A percentile compares a stretch with the other conserved stretches of the same genome.
Conservation (phyloP, 2,113 vertebrate genomes). For the Malaclemys terrapin region DNA sequence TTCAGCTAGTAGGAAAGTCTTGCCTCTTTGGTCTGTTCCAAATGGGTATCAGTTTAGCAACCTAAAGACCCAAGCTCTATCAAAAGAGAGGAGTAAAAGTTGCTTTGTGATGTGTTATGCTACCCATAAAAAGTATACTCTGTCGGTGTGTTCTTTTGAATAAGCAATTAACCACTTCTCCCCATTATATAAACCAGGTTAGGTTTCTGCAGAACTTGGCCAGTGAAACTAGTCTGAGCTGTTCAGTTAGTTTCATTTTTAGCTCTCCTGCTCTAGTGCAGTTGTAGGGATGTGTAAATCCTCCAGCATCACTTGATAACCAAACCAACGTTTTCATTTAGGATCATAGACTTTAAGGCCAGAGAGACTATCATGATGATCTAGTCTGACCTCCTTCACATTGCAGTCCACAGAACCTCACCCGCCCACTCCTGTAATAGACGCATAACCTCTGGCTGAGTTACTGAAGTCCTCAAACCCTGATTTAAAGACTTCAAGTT, state of each 20-base stretch:
- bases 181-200: background rate
- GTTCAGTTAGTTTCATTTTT: background rate
- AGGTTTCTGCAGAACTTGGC: background rate
- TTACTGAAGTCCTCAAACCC: no score
- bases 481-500: no score
- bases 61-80: fast-evolving
- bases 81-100: background rate
- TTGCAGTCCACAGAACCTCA: no score
- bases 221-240: constrained; percentile 16
- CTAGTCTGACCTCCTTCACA: no score
- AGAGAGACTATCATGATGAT: no score
- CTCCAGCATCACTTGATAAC: background rate
- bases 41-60: background rate
- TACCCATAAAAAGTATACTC: background rate
- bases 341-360: no score
- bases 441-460: no score
- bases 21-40: background rate
- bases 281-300: background rate
- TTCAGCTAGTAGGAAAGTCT: background rate
- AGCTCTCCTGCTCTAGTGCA: background rate
- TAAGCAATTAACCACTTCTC: background rate
- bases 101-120: background rate
- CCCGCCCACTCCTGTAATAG: no score
- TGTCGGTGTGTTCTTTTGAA: background rate
- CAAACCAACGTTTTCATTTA: background rate